Base-by-base conservation (phyloP, 2,888 invertebrate genomes). In the Tipula unca region DNA sequence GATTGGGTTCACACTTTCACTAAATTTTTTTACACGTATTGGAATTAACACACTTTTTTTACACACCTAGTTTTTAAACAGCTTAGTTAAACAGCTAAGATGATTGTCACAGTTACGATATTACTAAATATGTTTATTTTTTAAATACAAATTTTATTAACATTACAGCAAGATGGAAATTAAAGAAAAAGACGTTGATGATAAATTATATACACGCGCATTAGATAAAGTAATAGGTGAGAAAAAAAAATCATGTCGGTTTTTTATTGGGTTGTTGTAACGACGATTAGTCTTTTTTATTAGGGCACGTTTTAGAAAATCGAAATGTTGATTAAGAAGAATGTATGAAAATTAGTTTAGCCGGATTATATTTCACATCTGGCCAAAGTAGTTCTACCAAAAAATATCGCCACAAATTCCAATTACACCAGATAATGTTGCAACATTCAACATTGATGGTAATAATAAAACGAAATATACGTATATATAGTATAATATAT, bases 161-260 rank as follows among this genome's bases (percentile, higher is more conserved):
- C 25, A 69, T 69, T n/a, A n/a, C n/a, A n/a, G 69, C 25, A 69
- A 69, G 69, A 69, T 69, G 69, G 25, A 69, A 69, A 69, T 69
- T 69, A 69, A 69, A 69, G 69, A 69, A 69, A 69, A 69, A 20
- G 4, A 69, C 69, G 25, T 3, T 69, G 69, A 69, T 69, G 69
- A 69, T 69, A 69, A 69, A 69, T 69, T 69, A 69, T 69, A 69
- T 69, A 69, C 69, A 69, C 69, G 69, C 25, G 69, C 69, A 69
- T 10, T 69, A 3, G 69, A 69, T 69, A 25, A 25, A 25, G 25
- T 69, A 20, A 25, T 8, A 20, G 48, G 48, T 48, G 48, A n/a
- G 48, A 48, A 5, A 48, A 36, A 32, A n/a, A 17, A 48, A 48
- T 48, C 39, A 10, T 6, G 39, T 13, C 39, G 13, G 13, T 6